phyloP scores from a whole-genome alignment of 2,113 vertebrate species.

The Pygoscelis adeliae region DNA sequence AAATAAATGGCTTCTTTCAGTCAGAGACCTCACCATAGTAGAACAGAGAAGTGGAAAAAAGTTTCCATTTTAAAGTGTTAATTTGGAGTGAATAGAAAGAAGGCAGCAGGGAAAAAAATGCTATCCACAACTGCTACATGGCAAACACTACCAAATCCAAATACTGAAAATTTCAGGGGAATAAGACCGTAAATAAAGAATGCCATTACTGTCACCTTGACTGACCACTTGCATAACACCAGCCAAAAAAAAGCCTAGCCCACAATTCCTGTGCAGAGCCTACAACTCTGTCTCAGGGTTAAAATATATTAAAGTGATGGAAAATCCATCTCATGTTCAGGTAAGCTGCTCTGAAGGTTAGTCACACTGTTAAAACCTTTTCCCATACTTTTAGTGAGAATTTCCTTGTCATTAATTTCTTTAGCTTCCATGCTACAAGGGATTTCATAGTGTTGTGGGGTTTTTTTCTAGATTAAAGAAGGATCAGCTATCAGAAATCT shows the following conservation, averaged over 20 bases:
- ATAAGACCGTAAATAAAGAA: neutral
- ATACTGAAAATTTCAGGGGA: neutral
- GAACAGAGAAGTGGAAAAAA: neutral
- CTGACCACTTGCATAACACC: neutral
- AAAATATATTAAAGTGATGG: neutral
- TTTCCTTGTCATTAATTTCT: neutral
- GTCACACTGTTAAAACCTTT: neutral
- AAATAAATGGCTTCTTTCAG: neutral
- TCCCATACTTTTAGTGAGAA: neutral
- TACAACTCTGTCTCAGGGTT: neutral
- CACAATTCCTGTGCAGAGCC: neutral
- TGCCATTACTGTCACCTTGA: neutral
- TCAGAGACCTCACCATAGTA: neutral
- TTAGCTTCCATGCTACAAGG: neutral
- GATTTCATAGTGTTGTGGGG: neutral
- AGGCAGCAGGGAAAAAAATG: neutral
- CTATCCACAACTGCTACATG: neutral
- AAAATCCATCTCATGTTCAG: neutral
- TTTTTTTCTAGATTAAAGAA: neutral
- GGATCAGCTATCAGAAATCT: conserved; percentile 27
- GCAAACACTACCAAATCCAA: neutral
- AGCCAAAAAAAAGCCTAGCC: neutral
- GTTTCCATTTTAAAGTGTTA: neutral
- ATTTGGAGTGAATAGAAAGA: neutral
- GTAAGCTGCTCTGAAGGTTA: neutral